Evolutionary conservation across 2,888 invertebrate genomes (phyloP).

Genomic region (Oxyteleia sp.): DNA sequence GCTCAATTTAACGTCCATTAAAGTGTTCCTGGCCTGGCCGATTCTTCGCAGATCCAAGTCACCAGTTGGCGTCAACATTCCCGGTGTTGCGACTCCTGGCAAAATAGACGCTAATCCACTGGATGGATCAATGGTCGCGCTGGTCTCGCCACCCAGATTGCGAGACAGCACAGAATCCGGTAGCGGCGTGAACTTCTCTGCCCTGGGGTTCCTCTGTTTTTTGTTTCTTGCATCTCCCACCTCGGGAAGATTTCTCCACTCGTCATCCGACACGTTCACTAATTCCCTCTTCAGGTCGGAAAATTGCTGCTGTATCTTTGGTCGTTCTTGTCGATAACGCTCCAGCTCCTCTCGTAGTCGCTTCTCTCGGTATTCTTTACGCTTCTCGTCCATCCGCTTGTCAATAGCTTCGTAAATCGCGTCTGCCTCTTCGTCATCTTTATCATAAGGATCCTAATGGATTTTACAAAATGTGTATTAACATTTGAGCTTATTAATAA

Average conservation of each 20-base stretch:
- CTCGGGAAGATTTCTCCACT: constrained; percentile 99
- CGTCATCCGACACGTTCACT: constrained; percentile 94
- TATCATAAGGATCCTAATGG: constrained; percentile 99
- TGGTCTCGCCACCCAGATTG: constrained; percentile 94
- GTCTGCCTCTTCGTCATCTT: constrained; percentile 99
- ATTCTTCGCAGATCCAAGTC: constrained; percentile 99
- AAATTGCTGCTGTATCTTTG: constrained; percentile 99
- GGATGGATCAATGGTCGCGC: constrained; percentile 93
- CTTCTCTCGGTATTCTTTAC: constrained; percentile 98
- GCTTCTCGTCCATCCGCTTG: constrained; percentile 99
- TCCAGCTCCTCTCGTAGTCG: constrained; percentile 97
- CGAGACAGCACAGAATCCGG: constrained; percentile 98
- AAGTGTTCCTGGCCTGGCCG: constrained; percentile 98
- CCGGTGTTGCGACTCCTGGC: constrained; percentile 95
- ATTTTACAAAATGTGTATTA: no score
- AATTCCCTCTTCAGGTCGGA: constrained; percentile 97
- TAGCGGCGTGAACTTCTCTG: constrained; percentile 98
- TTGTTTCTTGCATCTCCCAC: constrained; percentile 99
- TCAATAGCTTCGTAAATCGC: constrained; percentile 99
- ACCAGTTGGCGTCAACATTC: constrained; percentile 94
- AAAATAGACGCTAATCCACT: constrained; percentile 96
- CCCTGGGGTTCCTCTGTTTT: constrained; percentile 97
- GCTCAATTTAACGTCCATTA: constrained; percentile 98
- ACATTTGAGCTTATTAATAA: neutral
- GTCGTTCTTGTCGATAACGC: constrained; percentile 98